phyloP scores from a whole-genome alignment of 2,797 vertebrate species.

The Gouania willdenowi region DNA sequence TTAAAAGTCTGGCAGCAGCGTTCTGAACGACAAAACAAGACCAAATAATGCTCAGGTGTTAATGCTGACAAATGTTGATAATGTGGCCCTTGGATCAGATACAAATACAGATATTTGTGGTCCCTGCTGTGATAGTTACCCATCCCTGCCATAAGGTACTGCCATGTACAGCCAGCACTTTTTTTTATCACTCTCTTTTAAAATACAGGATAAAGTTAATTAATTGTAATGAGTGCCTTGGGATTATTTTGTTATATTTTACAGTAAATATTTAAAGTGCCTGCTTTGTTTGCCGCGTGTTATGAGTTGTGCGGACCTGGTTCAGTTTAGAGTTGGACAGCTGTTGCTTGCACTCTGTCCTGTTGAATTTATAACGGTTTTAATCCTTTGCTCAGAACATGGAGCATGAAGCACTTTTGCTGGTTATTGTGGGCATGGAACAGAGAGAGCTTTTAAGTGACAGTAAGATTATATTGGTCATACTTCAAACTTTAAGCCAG shows the following conservation, averaged over 20 bases:
- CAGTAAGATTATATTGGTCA: slow-evolving; percentile 4
- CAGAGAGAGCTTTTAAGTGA: slow-evolving; percentile 31
- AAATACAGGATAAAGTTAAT: slow-evolving; percentile 23
- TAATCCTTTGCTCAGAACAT: slow-evolving; percentile 24
- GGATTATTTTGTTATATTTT: slow-evolving; percentile 24
- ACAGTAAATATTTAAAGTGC: neutral
- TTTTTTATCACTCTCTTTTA: slow-evolving; percentile 16
- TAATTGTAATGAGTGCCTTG: slow-evolving; percentile 20
- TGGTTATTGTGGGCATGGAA: slow-evolving; percentile 18
- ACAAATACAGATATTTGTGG: too few relatives aligned
- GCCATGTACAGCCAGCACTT: slow-evolving; percentile 7
- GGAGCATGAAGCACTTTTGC: slow-evolving; percentile 36
- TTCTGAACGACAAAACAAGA: too few relatives aligned
- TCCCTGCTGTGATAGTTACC: too few relatives aligned
- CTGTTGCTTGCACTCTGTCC: slow-evolving; percentile 57
- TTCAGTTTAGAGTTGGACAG: slow-evolving; percentile 41
- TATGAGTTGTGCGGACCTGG: neutral
- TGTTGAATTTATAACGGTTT: slow-evolving; percentile 62
- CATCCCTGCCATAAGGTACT: slow-evolving; percentile 5
- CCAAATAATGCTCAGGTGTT: too few relatives aligned
- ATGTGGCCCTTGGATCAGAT: too few relatives aligned
- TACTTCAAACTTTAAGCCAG: slow-evolving; percentile 14
- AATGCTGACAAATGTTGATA: too few relatives aligned
- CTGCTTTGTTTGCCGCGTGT: neutral
- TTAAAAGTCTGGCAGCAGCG: too few relatives aligned